phyloP scores from a whole-genome alignment of 1,140 invertebrate genomes.

The Homalodisca vitripennis region DNA sequence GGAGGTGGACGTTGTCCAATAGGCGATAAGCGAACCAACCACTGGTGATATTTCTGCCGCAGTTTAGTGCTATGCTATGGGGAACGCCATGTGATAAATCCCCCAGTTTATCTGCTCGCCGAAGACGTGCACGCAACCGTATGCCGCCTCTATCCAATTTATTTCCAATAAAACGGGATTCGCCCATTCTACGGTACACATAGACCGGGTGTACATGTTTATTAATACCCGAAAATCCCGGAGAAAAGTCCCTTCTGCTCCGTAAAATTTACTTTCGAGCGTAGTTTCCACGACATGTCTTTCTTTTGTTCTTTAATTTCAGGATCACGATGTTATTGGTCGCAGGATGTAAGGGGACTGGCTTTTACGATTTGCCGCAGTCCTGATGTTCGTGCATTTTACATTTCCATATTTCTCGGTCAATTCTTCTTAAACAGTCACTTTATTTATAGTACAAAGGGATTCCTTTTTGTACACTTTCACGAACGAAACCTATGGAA shows the following conservation, averaged over 20 bases:
- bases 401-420: background rate
- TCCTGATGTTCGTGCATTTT: background rate
- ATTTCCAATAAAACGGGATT: slow-evolving; percentile 19
- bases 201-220: background rate
- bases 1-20: too few species aligned
- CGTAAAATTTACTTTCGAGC: background rate
- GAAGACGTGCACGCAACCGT: background rate
- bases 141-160: slow-evolving; percentile 12
- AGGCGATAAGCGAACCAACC: too few species aligned
- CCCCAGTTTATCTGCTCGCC: slow-evolving; percentile 5
- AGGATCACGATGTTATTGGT: background rate
- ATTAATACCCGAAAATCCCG: slow-evolving; percentile 7
- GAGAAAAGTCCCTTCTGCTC: background rate
- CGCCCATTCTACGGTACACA: background rate
- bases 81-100: slow-evolving; percentile 3
- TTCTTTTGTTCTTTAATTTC: background rate
- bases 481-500: too few species aligned
- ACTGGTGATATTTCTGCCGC: too few species aligned
- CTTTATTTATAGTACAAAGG: background rate
- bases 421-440: background rate
- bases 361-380: background rate
- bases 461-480: too few species aligned
- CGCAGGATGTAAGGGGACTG: background rate
- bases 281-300: background rate
- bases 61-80: too few species aligned